phyloP scores from a whole-genome alignment of 2,888 invertebrate species.

The Synergus japonicus region DNA sequence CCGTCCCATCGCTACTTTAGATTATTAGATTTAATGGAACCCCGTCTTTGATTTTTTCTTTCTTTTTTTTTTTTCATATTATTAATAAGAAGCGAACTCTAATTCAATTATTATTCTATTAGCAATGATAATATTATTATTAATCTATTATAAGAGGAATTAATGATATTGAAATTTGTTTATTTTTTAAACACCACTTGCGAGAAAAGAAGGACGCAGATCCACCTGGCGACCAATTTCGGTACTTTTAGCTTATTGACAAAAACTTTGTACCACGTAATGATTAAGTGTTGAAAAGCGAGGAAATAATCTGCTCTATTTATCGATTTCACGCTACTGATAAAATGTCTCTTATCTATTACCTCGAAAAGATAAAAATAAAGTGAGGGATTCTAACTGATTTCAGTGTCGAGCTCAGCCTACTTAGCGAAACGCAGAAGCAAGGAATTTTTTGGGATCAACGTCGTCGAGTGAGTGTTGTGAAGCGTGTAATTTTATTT shows the following conservation, averaged over 20 bases:
- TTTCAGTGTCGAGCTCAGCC: conserved; percentile 20
- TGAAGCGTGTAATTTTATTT: conserved; percentile 15
- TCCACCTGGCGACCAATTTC: background rate
- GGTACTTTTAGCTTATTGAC: background rate
- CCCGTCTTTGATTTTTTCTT: background rate
- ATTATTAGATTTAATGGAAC: background rate
- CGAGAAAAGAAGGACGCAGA: background rate
- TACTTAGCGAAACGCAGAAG: background rate
- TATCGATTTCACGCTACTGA: background rate
- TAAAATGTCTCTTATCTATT: conserved; percentile 1
- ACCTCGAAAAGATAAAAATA: background rate
- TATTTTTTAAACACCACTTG: background rate
- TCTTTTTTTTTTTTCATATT: background rate
- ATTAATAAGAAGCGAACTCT: background rate
- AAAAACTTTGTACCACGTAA: background rate
- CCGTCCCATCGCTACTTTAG: background rate
- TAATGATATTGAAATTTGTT: background rate
- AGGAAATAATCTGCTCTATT: background rate
- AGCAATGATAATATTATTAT: too few species aligned
- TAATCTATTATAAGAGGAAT: background rate
- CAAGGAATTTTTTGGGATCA: conserved; percentile 16
- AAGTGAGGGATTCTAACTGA: background rate
- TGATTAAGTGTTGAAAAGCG: background rate
- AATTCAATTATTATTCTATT: background rate
- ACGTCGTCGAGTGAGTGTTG: conserved; percentile 19